Conservation (phyloP, 2,113 vertebrate species). For the Psittacula cyanocephala region DNA sequence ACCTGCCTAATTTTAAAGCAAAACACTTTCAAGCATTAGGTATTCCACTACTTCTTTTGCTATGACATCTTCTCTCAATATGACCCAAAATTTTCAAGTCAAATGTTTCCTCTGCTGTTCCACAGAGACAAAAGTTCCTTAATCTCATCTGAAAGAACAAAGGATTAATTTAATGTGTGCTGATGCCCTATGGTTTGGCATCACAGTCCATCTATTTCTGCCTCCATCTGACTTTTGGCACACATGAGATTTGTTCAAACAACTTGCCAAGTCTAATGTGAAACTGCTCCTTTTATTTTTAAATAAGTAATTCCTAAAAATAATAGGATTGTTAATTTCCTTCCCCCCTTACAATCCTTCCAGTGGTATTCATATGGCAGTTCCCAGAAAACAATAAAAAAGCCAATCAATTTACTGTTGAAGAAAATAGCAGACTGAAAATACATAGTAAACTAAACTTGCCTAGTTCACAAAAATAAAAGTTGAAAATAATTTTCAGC, state of each 20-base stretch:
- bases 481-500: neutral
- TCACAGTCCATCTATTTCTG: conserved; percentile 47
- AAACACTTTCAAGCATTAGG: neutral
- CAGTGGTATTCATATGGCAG: conserved; percentile 6
- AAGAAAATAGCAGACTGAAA: conserved; percentile 30
- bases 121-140: conserved; percentile 14
- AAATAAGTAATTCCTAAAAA: conserved; percentile 54
- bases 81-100: conserved; percentile 32
- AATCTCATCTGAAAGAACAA: neutral
- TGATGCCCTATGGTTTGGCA: conserved; percentile 54
- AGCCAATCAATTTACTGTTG: conserved; percentile 26
- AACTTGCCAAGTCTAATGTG: neutral
- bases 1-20: neutral
- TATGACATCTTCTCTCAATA: neutral
- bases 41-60: neutral
- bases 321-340: conserved; percentile 42
- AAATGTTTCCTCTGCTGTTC: conserved; percentile 18
- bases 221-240: conserved; percentile 48
- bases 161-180: conserved; percentile 18
- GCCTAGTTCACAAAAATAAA: conserved; percentile 4
- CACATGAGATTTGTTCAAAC: conserved; percentile 20
- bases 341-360: neutral
- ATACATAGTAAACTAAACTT: neutral
- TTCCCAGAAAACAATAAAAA: conserved; percentile 27
- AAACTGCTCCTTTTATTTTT: conserved; percentile 52